A percentile compares a stretch with the other conserved stretches of the same genome.
Conservation (phyloP, 2,113 vertebrate genomes). For the Lichenostomus cassidix region DNA sequence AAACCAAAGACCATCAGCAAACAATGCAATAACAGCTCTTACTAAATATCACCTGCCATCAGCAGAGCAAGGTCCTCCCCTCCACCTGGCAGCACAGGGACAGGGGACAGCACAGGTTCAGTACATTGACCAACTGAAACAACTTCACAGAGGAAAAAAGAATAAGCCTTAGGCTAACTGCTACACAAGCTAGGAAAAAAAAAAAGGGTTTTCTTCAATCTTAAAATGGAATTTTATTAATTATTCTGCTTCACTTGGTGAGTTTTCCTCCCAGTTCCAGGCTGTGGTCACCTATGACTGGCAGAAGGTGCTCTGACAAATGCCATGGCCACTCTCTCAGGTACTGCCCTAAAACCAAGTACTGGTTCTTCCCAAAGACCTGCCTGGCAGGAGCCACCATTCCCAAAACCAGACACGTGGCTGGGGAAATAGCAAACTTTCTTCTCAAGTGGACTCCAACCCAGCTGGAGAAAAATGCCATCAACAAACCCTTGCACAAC, state of each 20-base stretch:
- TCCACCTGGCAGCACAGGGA: neutral
- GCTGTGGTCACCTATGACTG: neutral
- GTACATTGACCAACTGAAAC: neutral
- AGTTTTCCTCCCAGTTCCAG: neutral
- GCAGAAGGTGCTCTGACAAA: neutral
- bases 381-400: neutral
- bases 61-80: neutral
- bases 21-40: fast-evolving
- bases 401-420: neutral
- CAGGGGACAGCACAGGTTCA: neutral
- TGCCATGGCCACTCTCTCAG: neutral
- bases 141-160: neutral
- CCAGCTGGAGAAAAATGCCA: neutral
- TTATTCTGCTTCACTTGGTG: neutral
- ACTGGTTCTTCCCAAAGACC: neutral
- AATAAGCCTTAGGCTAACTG: neutral
- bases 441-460: neutral
- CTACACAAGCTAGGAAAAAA: neutral
- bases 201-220: neutral
- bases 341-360: neutral
- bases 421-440: neutral
- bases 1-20: neutral
- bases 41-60: neutral
- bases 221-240: neutral
- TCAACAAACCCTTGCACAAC: neutral